Base-by-base conservation (phyloP, 2,797 vertebrate species). In the Pangasius larnaudii region DNA sequence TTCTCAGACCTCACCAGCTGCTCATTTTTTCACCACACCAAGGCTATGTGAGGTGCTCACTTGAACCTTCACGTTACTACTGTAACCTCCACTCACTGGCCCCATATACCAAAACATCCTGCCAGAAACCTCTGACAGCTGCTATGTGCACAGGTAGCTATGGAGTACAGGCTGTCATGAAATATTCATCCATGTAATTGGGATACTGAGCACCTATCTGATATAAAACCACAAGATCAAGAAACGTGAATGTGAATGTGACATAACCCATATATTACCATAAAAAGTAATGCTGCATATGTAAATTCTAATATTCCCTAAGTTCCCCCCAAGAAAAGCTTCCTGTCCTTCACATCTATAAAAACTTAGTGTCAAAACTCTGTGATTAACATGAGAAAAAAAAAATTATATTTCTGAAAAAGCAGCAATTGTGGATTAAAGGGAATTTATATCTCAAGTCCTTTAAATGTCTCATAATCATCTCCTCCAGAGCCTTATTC, bases 111-210 rank as follows among this genome's bases (percentile, higher is more conserved):
- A 56, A 49, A 67, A 4, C 39, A 79, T 61, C 42, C 89, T 81
- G 71, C 46, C 84, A 42, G 14, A 74, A 84, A 71, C 56, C 56
- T 83, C 67, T 80, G 88, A 85, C 81, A 89, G 90, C 89, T 88
- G 89, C 86, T 81, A 82, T 61, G 63, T 69, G 72, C 27, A 67
- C 88, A 89, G 83, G 89, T 78, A 86, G 51, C 69, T 87, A 61
- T 85, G 82, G 46, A 58, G 77, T 14, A 67, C 86, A 91, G 91
- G 82, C 83, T 85, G 84, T 89, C 89, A 91, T 91, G 18, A 93
- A 92, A 92, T 91, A 92, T 92, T 91, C 87, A 92, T 91, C 88
- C 67, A 51, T 69, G 78, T 84, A 90, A 91, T 87, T 92, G 88
- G 80, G 89, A 51, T 67, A 58, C 61, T 67, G 42, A 67, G 61